Base-by-base conservation (phyloP, 1,140 invertebrate species). In the Cyclargus thomasi region DNA sequence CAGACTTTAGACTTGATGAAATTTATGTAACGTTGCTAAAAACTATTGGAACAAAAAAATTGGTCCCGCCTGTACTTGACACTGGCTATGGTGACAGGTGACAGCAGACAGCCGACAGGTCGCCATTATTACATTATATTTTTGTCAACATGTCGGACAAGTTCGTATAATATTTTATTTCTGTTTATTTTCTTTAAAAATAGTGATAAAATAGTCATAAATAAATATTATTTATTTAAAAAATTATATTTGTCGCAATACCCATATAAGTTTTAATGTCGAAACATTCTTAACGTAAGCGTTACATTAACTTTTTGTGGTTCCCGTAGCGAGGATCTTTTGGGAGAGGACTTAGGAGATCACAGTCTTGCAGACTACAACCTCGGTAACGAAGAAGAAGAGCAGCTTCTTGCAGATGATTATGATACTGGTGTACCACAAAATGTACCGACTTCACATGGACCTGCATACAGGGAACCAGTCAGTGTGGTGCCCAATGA, bases 71-170 rank as follows among this genome's bases (percentile, higher is more conserved):
- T n/a, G n/a, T n/a, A n/a, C n/a, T n/a, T n/a, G n/a, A n/a, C n/a
- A n/a, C n/a, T n/a, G n/a, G n/a, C n/a, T n/a, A n/a, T n/a, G n/a
- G n/a, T n/a, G n/a, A n/a, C n/a, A n/a, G n/a, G n/a, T n/a, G n/a
- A n/a, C n/a, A n/a, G n/a, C n/a, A n/a, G 29, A 35, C 29, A 35
- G 6, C 18, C 18, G 18, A 20, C 18, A 57, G 7, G 55, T 57
- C 18, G 55, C 55, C 55, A 59, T 59, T 59, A 29, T 3, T 18
- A 5, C n/a, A 55, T 55, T 17, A 68, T 69, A 69, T 64, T 77
- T 80, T 80, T 82, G 79, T 80, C 80, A 89, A 88, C 78, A 89
- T 89, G 86, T 89, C 86, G 85, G 86, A 89, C 74, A 89, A 88
- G 86, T 89, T 85, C 83, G 85, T 88, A 73, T 75, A 80, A 73